Evolutionary conservation across 2,113 vertebrate genomes (phyloP), one percentile per base, ranked within the genome.

Genomic region (Amazona vittata): DNA sequence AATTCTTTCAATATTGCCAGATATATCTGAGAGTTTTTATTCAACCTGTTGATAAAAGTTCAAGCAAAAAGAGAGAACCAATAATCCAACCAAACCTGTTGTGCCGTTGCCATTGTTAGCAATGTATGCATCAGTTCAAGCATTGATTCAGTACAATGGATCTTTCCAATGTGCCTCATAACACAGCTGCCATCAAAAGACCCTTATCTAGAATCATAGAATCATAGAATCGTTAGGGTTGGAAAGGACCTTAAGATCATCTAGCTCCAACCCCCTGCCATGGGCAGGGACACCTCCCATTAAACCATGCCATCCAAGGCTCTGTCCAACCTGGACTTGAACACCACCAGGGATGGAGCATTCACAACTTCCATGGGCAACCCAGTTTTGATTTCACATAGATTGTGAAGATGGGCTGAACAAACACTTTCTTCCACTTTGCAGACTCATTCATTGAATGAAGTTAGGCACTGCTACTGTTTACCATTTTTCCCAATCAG

Each of bases 71-170:
- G 3, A 9, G 24, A 21, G 18, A 7, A 12, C 29, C 11, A 62
- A 37, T 37, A 39, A 63, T 15, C 2, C 12, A 6, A 3, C 7
- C 10, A 10, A 37, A 49, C 47, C 26, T 8, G 10, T 49, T 44
- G 2, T 17, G 31, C 3, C 16, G 18, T 37, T 83, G 28, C 24
- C 10, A 24, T 80, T 75, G 67, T 80, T 46, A 59, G 69, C 12
- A 59, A 57, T 13, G 14, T n/a, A 39, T 59, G 8, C 15, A 24
- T 64, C 4, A 11, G 13, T 47, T 24, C 6, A 39, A 83, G 6
- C 18, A 41, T 41, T 78, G 35, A 46, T 67, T 77, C 12, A 46
- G 31, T 75, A 17, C 21, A 59, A 8, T 0, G 0, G 10, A 12
- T 53, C 4, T 78, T 82, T 71, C 21, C 33, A 78, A 6, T 65